Conservation (phyloP, 2,888 invertebrate species). For the Dolichopus griseipennis region DNA sequence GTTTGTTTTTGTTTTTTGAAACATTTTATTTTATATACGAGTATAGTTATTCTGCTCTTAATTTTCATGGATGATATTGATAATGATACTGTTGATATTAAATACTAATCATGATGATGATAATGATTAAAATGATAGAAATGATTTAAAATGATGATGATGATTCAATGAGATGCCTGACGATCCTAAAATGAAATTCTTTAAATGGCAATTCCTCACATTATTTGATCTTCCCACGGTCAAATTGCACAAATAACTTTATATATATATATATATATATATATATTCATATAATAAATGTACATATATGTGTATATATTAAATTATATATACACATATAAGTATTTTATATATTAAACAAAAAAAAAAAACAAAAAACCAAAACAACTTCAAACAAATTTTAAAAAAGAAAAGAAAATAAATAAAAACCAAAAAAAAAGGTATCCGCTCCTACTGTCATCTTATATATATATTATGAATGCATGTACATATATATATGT, state of each 20-base stretch:
- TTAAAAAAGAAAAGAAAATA: too few species aligned
- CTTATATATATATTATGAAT: too few species aligned
- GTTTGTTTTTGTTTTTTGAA: too few species aligned
- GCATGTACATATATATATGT: too few species aligned
- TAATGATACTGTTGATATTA: too few species aligned
- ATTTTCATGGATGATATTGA: background rate
- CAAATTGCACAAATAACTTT: slow-evolving; percentile 17
- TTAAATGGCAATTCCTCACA: slow-evolving; percentile 25
- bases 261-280: background rate
- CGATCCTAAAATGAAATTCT: slow-evolving; percentile 23
- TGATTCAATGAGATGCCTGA: slow-evolving; percentile 24
- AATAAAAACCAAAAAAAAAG: too few species aligned
- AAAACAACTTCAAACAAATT: too few species aligned
- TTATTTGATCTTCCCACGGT: slow-evolving; percentile 25
- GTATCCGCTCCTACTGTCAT: too few species aligned
- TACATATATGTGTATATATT: background rate
- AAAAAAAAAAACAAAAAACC: background rate
- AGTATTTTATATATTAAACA: background rate
- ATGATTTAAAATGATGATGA: slow-evolving; percentile 15
- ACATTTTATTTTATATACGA: too few species aligned
- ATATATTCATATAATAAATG: too few species aligned
- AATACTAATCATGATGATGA: background rate
- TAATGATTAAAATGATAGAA: background rate
- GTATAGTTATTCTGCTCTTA: too few species aligned
- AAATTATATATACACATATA: background rate